Percentiles rank a stretch among this genome's conserved stretches.
phyloP scores from a whole-genome alignment of 2,888 invertebrate species.

The Phytoseiulus persimilis region DNA sequence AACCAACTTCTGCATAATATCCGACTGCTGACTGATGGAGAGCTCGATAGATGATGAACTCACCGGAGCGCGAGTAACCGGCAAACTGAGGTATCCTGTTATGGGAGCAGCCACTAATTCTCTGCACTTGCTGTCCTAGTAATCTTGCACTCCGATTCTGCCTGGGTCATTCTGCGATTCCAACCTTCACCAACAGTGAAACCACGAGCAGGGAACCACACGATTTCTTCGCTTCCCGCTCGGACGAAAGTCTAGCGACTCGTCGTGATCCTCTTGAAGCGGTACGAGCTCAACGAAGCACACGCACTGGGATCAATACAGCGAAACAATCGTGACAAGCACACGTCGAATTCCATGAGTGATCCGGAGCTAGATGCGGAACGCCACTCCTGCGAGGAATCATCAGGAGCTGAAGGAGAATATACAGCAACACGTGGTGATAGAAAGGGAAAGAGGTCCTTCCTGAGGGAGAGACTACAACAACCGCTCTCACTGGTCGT shows the following conservation, averaged over 20 bases:
- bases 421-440: slow-evolving; percentile 5
- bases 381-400: neutral
- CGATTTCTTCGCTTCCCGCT: neutral
- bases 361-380: neutral
- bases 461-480: neutral
- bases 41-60: neutral
- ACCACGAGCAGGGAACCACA: neutral
- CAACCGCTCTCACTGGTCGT: neutral
- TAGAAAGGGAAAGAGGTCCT: neutral
- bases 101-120: neutral
- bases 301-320: neutral
- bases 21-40: too few species aligned
- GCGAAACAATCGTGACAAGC: neutral
- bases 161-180: neutral
- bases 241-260: neutral
- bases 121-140: neutral
- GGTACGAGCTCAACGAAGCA: neutral
- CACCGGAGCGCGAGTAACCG: neutral
- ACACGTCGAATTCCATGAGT: neutral
- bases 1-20: too few species aligned
- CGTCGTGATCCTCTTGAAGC: neutral
- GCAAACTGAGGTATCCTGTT: neutral
- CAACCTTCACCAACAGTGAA: neutral
- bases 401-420: neutral
- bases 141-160: neutral